Evolutionary conservation across 2,888 invertebrate genomes (phyloP).

Genomic region (Nipponacmea schrenckii): DNA sequence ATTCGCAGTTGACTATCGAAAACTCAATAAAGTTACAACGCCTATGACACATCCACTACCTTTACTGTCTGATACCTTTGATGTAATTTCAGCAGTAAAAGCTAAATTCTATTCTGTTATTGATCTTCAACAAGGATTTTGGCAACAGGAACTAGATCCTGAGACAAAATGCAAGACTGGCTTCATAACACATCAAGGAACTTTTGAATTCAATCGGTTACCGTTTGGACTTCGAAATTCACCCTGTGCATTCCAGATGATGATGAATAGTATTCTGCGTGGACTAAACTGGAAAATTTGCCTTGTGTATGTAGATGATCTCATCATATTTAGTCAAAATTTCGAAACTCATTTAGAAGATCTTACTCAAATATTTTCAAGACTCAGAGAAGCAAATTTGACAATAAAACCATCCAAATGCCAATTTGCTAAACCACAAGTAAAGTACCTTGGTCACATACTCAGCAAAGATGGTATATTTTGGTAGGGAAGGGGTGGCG

Average conservation of each 20-base stretch:
- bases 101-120: constrained; percentile 23
- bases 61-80: constrained; percentile 30
- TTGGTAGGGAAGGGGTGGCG: no score
- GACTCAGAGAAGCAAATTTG: constrained; percentile 29
- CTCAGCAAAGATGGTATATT: constrained; percentile 30
- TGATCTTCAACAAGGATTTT: constrained; percentile 30
- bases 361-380: constrained; percentile 29
- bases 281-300: constrained; percentile 35
- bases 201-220: constrained; percentile 30
- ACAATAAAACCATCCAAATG: constrained; percentile 37
- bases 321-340: constrained; percentile 28
- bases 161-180: constrained; percentile 30
- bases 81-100: constrained; percentile 27
- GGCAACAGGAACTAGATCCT: constrained; percentile 27
- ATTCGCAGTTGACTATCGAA: constrained; percentile 34
- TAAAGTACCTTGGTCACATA: constrained; percentile 34
- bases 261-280: constrained; percentile 32
- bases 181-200: constrained; percentile 32
- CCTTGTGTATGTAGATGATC: constrained; percentile 40
- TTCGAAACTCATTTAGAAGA: constrained; percentile 33
- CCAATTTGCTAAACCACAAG: constrained; percentile 28
- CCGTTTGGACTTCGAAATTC: constrained; percentile 39
- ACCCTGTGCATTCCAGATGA: constrained; percentile 28
- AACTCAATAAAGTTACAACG: constrained; percentile 30
- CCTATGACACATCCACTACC: constrained; percentile 31